Conservation (phyloP, 1,140 invertebrate genomes). For the Drosophila willistoni region DNA sequence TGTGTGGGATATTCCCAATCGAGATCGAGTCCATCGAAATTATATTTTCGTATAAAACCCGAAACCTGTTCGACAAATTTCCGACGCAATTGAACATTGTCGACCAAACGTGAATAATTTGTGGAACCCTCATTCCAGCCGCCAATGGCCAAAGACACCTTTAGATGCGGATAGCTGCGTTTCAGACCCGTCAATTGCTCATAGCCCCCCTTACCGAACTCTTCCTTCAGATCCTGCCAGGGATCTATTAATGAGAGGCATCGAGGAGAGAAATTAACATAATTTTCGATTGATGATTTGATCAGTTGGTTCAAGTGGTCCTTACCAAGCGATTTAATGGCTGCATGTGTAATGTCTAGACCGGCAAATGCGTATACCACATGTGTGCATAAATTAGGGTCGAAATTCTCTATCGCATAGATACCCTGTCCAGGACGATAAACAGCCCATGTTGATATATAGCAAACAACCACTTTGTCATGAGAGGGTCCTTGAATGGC, state of each 20-base stretch:
- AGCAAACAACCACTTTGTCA: slow-evolving; percentile 90
- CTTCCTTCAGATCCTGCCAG: slow-evolving; percentile 89
- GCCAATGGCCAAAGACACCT: slow-evolving; percentile 90
- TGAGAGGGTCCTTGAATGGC: slow-evolving; percentile 83
- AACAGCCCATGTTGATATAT: slow-evolving; percentile 90
- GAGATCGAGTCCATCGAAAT: slow-evolving; percentile 93
- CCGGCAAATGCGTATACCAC: slow-evolving; percentile 95
- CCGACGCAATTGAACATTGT: slow-evolving; percentile 84
- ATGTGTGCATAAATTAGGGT: slow-evolving; percentile 93
- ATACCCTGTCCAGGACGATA: slow-evolving; percentile 87
- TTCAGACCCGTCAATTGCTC: slow-evolving; percentile 88
- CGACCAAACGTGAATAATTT: slow-evolving; percentile 91
- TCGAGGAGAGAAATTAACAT: slow-evolving; percentile 1
- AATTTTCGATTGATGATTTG: slow-evolving; percentile 2
- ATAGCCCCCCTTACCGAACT: slow-evolving; percentile 89
- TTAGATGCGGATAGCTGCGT: slow-evolving; percentile 88
- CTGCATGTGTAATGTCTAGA: slow-evolving; percentile 86
- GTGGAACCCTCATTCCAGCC: slow-evolving; percentile 94
- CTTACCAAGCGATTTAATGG: slow-evolving; percentile 87
- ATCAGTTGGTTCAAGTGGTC: neutral
- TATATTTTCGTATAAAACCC: slow-evolving; percentile 83
- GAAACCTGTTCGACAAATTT: slow-evolving; percentile 85
- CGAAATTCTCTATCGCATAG: slow-evolving; percentile 88
- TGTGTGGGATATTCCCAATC: slow-evolving; percentile 92
- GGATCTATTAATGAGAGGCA: slow-evolving; percentile 85